Conservation (phyloP, 2,888 invertebrate genomes). For the Crossocerus cetratus region DNA sequence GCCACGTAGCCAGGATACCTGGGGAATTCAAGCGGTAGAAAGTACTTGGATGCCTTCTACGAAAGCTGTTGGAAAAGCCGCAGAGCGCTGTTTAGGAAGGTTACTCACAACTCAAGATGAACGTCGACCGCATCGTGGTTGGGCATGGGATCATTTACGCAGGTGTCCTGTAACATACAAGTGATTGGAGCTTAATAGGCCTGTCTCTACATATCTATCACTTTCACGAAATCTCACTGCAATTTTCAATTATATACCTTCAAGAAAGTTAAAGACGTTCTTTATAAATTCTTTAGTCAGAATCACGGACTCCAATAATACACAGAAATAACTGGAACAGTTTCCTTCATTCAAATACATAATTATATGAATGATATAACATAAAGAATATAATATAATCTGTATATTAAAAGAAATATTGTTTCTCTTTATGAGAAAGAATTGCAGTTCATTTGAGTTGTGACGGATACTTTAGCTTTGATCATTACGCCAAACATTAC, state of each 20-base stretch:
- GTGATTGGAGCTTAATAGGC: too few species aligned
- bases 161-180: constrained; percentile 56
- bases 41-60: constrained; percentile 5
- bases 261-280: neutral
- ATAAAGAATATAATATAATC: too few species aligned
- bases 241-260: neutral
- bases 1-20: constrained; percentile 64
- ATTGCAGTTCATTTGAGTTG: too few species aligned
- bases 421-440: too few species aligned
- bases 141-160: constrained; percentile 68
- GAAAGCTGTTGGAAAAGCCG: neutral
- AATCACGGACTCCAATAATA: neutral
- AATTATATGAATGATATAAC: too few species aligned
- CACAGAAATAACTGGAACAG: neutral
- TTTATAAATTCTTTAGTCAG: neutral
- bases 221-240: too few species aligned
- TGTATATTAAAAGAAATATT: too few species aligned
- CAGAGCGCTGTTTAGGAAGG: neutral
- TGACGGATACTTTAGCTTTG: neutral
- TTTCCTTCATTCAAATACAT: too few species aligned
- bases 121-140: constrained; percentile 67
- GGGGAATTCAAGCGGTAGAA: constrained; percentile 3
- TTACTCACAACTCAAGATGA: constrained; percentile 62
- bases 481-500: neutral
- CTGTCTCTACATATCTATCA: too few species aligned